Conservation (phyloP, 30 jellyfish, hydroid and myxozoan species). For the Hydra vulgaris region DNA sequence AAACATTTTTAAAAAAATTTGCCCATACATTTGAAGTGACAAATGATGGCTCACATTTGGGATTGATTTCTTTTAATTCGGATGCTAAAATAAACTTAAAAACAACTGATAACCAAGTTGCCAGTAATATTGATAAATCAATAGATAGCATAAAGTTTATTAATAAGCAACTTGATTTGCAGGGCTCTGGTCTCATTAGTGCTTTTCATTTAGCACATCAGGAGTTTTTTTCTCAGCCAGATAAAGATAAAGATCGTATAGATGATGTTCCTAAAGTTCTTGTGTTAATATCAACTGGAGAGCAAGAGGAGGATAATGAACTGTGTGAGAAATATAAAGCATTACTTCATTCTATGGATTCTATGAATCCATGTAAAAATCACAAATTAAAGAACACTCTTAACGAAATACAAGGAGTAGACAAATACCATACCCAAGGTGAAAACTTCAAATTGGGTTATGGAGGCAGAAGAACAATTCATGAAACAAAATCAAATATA, state of each 20-base stretch:
- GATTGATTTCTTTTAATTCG: constrained; percentile 68
- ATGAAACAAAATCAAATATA: too few relatives aligned
- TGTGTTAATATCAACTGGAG: constrained; percentile 68
- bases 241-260: constrained; percentile 40
- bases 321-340: neutral
- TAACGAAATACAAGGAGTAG: neutral
- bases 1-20: constrained; percentile 51
- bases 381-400: neutral
- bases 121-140: constrained; percentile 49
- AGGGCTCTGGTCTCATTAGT: constrained; percentile 61
- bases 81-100: constrained; percentile 60
- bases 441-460: neutral
- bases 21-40: constrained; percentile 55
- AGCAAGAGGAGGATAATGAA: constrained; percentile 27
- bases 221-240: constrained; percentile 26
- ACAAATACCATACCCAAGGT: neutral
- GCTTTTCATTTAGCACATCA: constrained; percentile 66
- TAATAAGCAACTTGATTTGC: constrained; percentile 14
- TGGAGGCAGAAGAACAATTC: neutral
- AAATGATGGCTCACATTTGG: constrained; percentile 64
- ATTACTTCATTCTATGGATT: too few relatives aligned
- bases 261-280: constrained; percentile 53
- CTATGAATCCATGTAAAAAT: neutral
- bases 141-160: constrained; percentile 54
- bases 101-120: constrained; percentile 31